A percentile compares a stretch with the other conserved stretches of the same genome.
phyloP scores from a whole-genome alignment of 2,888 invertebrate species.

The Hyposoter dolosus region DNA sequence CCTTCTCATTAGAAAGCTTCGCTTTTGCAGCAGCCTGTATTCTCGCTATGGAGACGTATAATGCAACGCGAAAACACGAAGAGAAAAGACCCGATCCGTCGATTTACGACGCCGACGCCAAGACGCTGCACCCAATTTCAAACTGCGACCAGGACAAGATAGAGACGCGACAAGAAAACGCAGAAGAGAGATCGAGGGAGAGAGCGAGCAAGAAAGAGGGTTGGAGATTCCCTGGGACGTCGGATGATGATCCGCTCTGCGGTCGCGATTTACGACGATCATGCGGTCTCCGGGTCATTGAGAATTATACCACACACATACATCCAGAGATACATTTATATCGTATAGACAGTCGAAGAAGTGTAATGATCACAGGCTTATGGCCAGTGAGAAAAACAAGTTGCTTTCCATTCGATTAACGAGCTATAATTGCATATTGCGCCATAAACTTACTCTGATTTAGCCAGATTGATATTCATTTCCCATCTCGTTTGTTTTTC shows the following conservation, averaged over 20 bases:
- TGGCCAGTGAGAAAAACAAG: conserved; percentile 54
- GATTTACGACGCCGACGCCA: conserved; percentile 67
- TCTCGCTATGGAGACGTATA: conserved; percentile 20
- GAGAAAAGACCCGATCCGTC: conserved; percentile 58
- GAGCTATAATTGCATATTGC: conserved; percentile 63
- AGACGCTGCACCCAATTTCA: conserved; percentile 66
- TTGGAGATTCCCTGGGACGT: conserved; percentile 36
- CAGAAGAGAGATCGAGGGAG: conserved; percentile 4
- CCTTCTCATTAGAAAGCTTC: no score
- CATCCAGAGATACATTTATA: conserved; percentile 33
- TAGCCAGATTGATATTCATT: conserved; percentile 29
- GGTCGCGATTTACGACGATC: conserved; percentile 66
- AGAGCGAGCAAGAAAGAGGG: conserved; percentile 14
- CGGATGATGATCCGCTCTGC: conserved; percentile 55
- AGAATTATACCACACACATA: conserved; percentile 64
- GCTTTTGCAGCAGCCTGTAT: neutral
- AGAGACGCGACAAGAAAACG: neutral
- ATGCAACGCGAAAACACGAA: conserved; percentile 22
- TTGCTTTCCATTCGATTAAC: conserved; percentile 63
- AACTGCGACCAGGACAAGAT: conserved; percentile 52
- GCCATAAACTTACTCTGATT: conserved; percentile 51
- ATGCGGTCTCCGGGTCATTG: conserved; percentile 66
- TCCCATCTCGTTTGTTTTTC: conserved; percentile 12
- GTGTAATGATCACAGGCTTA: conserved; percentile 46
- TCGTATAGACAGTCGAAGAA: conserved; percentile 46